phyloP scores from a whole-genome alignment of 2,888 invertebrate genomes.

The Coecobrya sp. region DNA sequence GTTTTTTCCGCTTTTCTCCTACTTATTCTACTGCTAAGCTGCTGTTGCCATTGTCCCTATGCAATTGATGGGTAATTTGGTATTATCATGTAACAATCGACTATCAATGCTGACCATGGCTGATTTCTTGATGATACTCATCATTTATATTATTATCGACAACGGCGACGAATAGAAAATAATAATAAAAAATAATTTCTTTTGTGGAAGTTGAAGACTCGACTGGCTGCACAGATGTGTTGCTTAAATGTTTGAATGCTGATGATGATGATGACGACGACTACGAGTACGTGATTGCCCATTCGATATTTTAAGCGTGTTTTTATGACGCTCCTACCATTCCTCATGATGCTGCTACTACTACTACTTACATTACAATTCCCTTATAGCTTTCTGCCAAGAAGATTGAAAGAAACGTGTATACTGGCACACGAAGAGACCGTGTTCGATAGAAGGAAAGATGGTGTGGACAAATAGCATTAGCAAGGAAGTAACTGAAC shows the following conservation, averaged over 20 bases:
- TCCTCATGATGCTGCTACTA: neutral
- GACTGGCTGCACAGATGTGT: conserved; percentile 33
- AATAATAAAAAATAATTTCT: conserved; percentile 68
- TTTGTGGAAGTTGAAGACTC: conserved; percentile 53
- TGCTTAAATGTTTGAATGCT: neutral
- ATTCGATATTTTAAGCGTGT: conserved; percentile 72
- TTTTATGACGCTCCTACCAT: neutral
- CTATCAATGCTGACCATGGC: conserved; percentile 80
- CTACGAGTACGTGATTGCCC: conserved; percentile 78
- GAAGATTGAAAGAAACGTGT: neutral
- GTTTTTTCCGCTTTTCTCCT: conserved; percentile 36
- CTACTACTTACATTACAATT: too few species aligned
- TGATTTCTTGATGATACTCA: conserved; percentile 82
- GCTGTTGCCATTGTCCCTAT: conserved; percentile 29
- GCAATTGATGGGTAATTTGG: conserved; percentile 76
- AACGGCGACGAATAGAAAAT: conserved; percentile 60
- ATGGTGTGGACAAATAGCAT: conserved; percentile 58
- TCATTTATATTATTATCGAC: conserved; percentile 74
- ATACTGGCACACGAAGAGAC: conserved; percentile 12
- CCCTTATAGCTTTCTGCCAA: neutral
- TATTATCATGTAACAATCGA: conserved; percentile 79
- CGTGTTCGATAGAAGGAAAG: neutral
- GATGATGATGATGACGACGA: conserved; percentile 15
- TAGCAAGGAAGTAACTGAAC: conserved; percentile 73
- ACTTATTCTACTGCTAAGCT: neutral